Evolutionary conservation across 2,888 invertebrate genomes (phyloP), one percentile per base, ranked within the genome.

Genomic region (Eilema depressum): DNA sequence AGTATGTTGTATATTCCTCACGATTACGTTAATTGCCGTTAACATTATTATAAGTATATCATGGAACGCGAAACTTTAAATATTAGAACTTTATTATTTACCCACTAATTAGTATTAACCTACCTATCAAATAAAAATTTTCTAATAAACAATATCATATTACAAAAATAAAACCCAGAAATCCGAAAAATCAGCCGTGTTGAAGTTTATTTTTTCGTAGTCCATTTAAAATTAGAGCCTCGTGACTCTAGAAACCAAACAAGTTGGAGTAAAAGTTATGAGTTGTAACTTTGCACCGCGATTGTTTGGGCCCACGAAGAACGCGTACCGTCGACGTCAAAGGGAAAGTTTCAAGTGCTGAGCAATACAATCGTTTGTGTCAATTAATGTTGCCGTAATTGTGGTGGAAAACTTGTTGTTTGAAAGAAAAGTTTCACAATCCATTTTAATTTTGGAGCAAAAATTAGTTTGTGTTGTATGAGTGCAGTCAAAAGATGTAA

Each of bases 281-380:
- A 85, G 78, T 78, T 75, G 82, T 82, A 88, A 90, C 85, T 90
- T 86, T 83, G 81, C 80, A 79, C 83, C 79, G 80, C 86, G 74
- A 90, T 92, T 92, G 91, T 91, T 91, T 88, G 84, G 84, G 87
- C 85, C 84, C 81, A 77, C 76, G 77, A 85, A 86, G 86, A 84
- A 79, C 69, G 72, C 25, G 71, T 47, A 65, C 64, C 11, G 26
- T 71, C 77, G 78, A 80, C 85, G 86, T 90, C 92, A 93, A 93
- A 93, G 91, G 85, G 82, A 90, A 93, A 93, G 87, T 93, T 93
- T 86, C 79, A 86, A 91, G 86, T 84, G 87, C 88, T 87, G 87
- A 74, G 85, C 85, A 83, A 89, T 89, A 88, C 86, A 86, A 89
- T 81, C 85, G 85, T 88, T 90, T 90, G 85, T 90, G 86, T 77